Percentiles rank a stretch among this genome's conserved stretches.
These are phyloP conservation scores for Schizopygopsis malacanthus DNA, from an alignment of 2,797 vertebrate genomes.

Conservation along the genomic window DNA sequence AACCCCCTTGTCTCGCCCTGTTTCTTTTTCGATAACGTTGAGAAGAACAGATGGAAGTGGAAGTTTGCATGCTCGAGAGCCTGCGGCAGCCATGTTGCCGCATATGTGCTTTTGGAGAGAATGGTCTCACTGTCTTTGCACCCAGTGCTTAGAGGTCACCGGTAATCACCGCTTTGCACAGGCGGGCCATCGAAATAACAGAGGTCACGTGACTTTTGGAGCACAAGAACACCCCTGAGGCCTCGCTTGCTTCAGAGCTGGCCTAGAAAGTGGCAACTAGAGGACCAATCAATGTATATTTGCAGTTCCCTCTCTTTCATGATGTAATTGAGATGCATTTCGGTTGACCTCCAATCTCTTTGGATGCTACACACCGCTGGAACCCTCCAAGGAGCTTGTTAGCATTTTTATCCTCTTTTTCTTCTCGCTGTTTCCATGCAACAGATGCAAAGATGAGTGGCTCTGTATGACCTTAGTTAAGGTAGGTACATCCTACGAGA, in stretches of 20 bases:
- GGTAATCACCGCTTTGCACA: constrained; percentile 47
- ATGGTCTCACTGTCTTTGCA: constrained; percentile 30
- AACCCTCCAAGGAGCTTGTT: constrained; percentile 53
- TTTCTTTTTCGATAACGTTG: constrained; percentile 40
- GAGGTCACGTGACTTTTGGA: constrained; percentile 36
- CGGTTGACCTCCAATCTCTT: constrained; percentile 45
- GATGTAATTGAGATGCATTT: constrained; percentile 46
- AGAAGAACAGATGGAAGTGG: constrained; percentile 48
- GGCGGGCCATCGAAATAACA: constrained; percentile 18
- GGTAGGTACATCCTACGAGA: constrained; percentile 21
- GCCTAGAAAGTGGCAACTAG: constrained; percentile 35
- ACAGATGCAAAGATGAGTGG: constrained; percentile 27
- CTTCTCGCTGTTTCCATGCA: constrained; percentile 35
- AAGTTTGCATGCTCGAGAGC: constrained; percentile 31
- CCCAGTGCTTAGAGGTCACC: constrained; percentile 45
- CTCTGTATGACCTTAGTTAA: constrained; percentile 32
- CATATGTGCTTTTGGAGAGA: constrained; percentile 13
- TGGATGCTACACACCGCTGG: not conserved
- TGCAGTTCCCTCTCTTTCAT: constrained; percentile 41
- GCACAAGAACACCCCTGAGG: constrained; percentile 32
- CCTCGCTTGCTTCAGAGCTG: constrained; percentile 37
- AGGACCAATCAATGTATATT: constrained; percentile 50
- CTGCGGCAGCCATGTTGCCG: constrained; percentile 41
- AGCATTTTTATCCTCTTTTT: constrained; percentile 53
- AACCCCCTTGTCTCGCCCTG: constrained; percentile 38